A percentile compares a stretch with the other conserved stretches of the same genome.
Conservation (phyloP, 2,888 invertebrate genomes). For the Maniola hyperantus region DNA sequence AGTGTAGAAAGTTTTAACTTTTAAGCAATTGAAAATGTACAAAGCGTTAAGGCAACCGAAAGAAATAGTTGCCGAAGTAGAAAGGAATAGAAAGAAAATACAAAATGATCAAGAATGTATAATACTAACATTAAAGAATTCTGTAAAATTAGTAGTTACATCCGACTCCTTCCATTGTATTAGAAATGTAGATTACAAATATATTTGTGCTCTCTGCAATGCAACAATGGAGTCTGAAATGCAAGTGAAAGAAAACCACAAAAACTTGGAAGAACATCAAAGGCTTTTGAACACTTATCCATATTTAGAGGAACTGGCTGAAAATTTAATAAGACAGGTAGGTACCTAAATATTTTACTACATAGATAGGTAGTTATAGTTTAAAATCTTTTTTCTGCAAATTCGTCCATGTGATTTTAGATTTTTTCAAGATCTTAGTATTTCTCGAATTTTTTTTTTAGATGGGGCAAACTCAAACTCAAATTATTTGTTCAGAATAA, state of each 20-base stretch:
- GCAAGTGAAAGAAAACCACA: conserved; percentile 54
- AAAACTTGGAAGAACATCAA: conserved; percentile 49
- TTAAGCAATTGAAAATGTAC: conserved; percentile 21
- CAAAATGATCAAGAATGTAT: conserved; percentile 22
- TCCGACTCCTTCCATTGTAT: conserved; percentile 64
- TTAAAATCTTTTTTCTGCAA: too few species aligned
- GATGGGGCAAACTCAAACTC: too few species aligned
- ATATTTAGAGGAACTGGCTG: conserved; percentile 53
- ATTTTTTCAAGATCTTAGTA: too few species aligned
- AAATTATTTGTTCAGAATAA: too few species aligned
- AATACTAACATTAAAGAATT: conserved; percentile 57
- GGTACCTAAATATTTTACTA: background rate
- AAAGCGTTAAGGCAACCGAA: conserved; percentile 17
- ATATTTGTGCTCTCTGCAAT: conserved; percentile 59
- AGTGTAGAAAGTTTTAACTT: too few species aligned
- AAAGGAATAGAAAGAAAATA: background rate
- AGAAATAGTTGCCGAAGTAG: background rate
- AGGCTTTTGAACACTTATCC: conserved; percentile 50
- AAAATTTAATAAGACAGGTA: conserved; percentile 64
- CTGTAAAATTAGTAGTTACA: conserved; percentile 57
- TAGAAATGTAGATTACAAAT: conserved; percentile 50
- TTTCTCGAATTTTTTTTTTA: too few species aligned
- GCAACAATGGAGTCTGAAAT: conserved; percentile 48
- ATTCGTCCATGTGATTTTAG: too few species aligned
- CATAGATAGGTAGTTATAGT: too few species aligned